These are phyloP conservation scores for Timandra comae DNA, from an alignment of 2,888 invertebrate species.

Conservation along the genomic window DNA sequence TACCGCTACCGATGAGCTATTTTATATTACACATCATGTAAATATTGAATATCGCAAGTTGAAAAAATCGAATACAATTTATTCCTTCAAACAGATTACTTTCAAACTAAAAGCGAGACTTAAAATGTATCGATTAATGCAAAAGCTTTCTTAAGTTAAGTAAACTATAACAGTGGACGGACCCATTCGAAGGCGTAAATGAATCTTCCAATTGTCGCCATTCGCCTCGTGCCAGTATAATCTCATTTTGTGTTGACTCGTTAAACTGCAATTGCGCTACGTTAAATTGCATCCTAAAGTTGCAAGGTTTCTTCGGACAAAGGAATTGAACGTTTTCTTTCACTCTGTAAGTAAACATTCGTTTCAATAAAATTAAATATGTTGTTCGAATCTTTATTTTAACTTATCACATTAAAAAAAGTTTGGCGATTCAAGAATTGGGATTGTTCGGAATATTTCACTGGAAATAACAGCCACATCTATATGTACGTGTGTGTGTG, in stretches of 20 bases:
- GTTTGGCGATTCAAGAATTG: no score
- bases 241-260: constrained; percentile 37
- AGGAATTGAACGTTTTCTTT: constrained; percentile 14
- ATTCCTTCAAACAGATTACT: constrained; percentile 31
- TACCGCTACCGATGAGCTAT: no score
- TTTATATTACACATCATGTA: no score
- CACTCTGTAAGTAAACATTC: constrained; percentile 9
- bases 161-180: constrained; percentile 8
- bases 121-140: no score
- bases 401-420: no score
- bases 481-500: no score
- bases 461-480: no score
- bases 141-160: constrained; percentile 5
- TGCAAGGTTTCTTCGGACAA: constrained; percentile 16
- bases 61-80: no score
- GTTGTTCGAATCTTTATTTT: background rate
- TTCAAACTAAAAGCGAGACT: no score
- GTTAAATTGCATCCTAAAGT: constrained; percentile 27
- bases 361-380: background rate
- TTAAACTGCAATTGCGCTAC: constrained; percentile 29
- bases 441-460: no score
- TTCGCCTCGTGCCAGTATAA: constrained; percentile 23
- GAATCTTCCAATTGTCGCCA: constrained; percentile 23
- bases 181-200: constrained; percentile 16
- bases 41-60: no score